Conservation (phyloP, 2,888 invertebrate genomes). For the Hypomecis atomaria region DNA sequence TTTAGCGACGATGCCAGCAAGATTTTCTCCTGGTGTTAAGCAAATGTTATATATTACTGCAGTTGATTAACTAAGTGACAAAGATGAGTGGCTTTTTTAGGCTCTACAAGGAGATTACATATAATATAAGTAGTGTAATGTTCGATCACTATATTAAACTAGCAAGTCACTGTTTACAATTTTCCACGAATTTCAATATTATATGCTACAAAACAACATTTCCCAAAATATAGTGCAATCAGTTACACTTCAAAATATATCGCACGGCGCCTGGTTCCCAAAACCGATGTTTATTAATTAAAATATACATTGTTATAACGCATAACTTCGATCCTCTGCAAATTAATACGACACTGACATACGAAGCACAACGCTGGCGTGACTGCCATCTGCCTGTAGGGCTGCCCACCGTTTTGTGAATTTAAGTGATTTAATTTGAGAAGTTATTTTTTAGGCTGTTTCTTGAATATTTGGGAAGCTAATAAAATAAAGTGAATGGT, state of each 20-base stretch:
- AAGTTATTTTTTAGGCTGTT: too few species aligned
- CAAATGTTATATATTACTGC: too few species aligned
- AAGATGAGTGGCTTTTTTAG: too few species aligned
- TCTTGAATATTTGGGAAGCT: too few species aligned
- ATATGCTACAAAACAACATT: background rate
- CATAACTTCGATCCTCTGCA: conserved; percentile 57
- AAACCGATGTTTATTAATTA: conserved; percentile 55
- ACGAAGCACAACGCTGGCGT: conserved; percentile 51
- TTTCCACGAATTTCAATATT: background rate
- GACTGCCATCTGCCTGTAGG: conserved; percentile 45
- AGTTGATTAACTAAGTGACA: too few species aligned
- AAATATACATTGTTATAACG: conserved; percentile 56
- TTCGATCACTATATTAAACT: too few species aligned
- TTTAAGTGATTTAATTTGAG: too few species aligned
- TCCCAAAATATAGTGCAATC: background rate
- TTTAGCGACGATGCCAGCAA: too few species aligned
- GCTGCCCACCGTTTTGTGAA: conserved; percentile 50
- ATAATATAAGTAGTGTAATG: too few species aligned
- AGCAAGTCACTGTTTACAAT: background rate
- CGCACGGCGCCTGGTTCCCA: background rate
- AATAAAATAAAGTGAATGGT: too few species aligned
- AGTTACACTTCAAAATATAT: background rate
- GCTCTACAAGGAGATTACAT: too few species aligned
- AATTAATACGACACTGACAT: conserved; percentile 53
- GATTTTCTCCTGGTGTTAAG: too few species aligned